phyloP scores from a whole-genome alignment of 2,113 vertebrate species.

The Miniopterus natalensis region DNA sequence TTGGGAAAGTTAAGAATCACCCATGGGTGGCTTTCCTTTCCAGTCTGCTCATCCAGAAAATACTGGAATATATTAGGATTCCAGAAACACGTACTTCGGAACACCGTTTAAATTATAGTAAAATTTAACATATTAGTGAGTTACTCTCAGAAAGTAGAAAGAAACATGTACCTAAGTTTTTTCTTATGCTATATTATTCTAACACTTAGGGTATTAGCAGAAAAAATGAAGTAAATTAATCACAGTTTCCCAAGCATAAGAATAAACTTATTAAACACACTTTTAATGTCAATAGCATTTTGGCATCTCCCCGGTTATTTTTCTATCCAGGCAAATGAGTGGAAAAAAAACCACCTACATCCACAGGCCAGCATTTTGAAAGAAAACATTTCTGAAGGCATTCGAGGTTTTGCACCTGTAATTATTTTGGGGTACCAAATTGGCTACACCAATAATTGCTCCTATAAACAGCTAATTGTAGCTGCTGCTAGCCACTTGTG shows the following conservation, averaged over 20 bases:
- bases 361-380: constrained; percentile 12
- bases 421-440: constrained; percentile 84
- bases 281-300: neutral
- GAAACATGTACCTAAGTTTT: neutral
- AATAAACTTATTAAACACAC: constrained; percentile 37
- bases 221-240: constrained; percentile 17
- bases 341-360: neutral
- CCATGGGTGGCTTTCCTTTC: neutral
- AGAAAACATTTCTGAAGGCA: constrained; percentile 37
- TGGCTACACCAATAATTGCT: constrained; percentile 81
- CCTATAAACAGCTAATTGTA: constrained; percentile 83
- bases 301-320: constrained; percentile 31
- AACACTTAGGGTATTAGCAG: neutral
- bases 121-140: neutral
- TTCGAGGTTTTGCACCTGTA: constrained; percentile 80
- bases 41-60: neutral
- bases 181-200: neutral
- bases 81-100: neutral
- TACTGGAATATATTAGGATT: neutral
- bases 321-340: neutral
- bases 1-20: neutral
- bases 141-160: neutral
- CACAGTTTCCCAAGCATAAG: neutral
- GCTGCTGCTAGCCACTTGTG: constrained; percentile 82
- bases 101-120: neutral